These are phyloP conservation scores for Oasisia sp. DNA, from an alignment of 2,888 invertebrate species.

Conservation along the genomic window DNA sequence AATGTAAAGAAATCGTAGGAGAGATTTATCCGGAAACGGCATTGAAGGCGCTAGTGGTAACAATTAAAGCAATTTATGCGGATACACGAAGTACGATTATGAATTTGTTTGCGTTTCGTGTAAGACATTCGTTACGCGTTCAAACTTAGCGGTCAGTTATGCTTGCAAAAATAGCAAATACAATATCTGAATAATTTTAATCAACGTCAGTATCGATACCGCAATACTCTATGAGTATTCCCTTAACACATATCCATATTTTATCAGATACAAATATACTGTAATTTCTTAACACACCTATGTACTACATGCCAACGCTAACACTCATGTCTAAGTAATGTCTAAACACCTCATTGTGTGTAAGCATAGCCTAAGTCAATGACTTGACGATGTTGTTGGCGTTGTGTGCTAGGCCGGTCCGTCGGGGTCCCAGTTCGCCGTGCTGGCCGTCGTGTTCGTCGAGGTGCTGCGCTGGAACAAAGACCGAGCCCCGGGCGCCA, in stretches of 20 bases:
- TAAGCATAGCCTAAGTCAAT: neutral
- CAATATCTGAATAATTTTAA: too few species aligned
- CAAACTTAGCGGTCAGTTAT: too few species aligned
- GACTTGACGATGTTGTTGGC: neutral
- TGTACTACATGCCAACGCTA: too few species aligned
- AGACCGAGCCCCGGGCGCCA: slow-evolving; percentile 66
- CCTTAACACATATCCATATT: too few species aligned
- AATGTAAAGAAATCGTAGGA: neutral
- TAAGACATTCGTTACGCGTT: neutral
- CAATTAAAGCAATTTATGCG: neutral
- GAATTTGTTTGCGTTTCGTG: neutral
- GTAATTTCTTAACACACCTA: too few species aligned
- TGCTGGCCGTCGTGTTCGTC: slow-evolving; percentile 91
- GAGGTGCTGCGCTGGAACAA: slow-evolving; percentile 93
- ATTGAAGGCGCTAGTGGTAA: neutral
- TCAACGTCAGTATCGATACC: too few species aligned
- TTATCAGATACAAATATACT: too few species aligned
- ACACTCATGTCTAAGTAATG: too few species aligned
- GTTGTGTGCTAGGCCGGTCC: slow-evolving; percentile 85
- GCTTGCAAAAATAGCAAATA: too few species aligned
- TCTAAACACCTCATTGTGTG: too few species aligned
- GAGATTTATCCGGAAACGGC: neutral
- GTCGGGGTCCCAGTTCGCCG: slow-evolving; percentile 94
- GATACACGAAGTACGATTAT: neutral
- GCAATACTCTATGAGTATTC: too few species aligned